Conservation (phyloP, 2,113 vertebrate genomes). For the Ifrita kowaldi region DNA sequence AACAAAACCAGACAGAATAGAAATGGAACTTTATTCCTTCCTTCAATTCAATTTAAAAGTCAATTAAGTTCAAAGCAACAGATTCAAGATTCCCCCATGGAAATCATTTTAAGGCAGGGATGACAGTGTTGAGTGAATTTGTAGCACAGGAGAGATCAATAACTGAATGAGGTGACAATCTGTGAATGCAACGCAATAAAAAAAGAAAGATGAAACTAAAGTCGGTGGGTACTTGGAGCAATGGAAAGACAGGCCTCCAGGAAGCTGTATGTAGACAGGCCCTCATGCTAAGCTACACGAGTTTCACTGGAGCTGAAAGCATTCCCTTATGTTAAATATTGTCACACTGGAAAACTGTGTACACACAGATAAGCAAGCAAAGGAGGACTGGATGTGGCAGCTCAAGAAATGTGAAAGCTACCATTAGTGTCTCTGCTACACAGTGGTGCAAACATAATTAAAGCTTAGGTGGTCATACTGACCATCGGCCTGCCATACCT, state of each 20-base stretch:
- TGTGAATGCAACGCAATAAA: not conserved
- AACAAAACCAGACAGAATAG: not conserved
- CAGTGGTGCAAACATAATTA: not conserved
- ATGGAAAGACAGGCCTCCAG: not conserved
- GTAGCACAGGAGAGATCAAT: not conserved
- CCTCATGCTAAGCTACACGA: not conserved
- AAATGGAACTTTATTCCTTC: slow-evolving; percentile 1
- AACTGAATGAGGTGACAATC: not conserved
- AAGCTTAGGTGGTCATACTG: not conserved
- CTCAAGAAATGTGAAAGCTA: not conserved
- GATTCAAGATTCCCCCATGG: not conserved
- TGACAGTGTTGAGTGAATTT: not conserved
- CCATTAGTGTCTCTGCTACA: not conserved
- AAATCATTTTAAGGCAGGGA: not conserved
- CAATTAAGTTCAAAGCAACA: slow-evolving; percentile 22
- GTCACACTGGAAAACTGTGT: not conserved
- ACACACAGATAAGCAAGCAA: not conserved
- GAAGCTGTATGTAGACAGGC: not conserved
- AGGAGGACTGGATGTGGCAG: not conserved
- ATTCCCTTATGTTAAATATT: not conserved
- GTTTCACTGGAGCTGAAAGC: not conserved
- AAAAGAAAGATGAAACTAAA: not conserved
- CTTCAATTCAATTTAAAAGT: slow-evolving; percentile 33
- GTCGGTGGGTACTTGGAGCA: not conserved
- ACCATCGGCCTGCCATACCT: not conserved